Conservation (phyloP, 2,797 vertebrate species). For the Amblyopsis hoosieri region DNA sequence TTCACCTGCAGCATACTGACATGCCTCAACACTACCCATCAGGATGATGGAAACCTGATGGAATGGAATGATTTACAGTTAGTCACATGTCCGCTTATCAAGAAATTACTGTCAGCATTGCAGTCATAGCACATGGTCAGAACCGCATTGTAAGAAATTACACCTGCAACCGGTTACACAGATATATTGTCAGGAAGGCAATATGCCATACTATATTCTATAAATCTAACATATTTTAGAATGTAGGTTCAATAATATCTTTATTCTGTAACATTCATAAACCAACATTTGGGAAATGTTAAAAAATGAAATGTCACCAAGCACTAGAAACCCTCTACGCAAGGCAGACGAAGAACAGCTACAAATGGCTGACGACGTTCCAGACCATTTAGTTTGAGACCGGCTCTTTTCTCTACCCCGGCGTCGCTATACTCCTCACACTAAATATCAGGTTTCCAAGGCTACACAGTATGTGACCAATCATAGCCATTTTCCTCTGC, state of each 20-base stretch:
- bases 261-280: too few species aligned
- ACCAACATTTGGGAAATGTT: background rate
- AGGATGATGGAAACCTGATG: conserved; percentile 6
- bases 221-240: background rate
- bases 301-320: background rate
- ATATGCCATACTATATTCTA: background rate
- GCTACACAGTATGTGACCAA: conserved; percentile 61
- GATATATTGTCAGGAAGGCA: background rate
- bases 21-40: conserved; percentile 21
- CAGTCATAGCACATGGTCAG: background rate
- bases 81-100: conserved; percentile 18
- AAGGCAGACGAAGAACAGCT: conserved; percentile 37
- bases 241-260: too few species aligned
- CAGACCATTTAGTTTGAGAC: conserved; percentile 55
- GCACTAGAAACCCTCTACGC: background rate
- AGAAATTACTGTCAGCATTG: conserved; percentile 10
- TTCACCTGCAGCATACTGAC: conserved; percentile 17
- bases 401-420: conserved; percentile 23
- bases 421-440: conserved; percentile 21
- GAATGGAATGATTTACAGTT: conserved; percentile 7
- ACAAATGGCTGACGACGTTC: conserved; percentile 32
- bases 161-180: too few species aligned
- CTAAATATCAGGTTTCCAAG: conserved; percentile 67
- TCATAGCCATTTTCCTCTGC: conserved; percentile 40
- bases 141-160: background rate